Evolutionary conservation across 1,140 invertebrate genomes (phyloP), one percentile per base, ranked within the genome.

Genomic region (Papilio dardanus): DNA sequence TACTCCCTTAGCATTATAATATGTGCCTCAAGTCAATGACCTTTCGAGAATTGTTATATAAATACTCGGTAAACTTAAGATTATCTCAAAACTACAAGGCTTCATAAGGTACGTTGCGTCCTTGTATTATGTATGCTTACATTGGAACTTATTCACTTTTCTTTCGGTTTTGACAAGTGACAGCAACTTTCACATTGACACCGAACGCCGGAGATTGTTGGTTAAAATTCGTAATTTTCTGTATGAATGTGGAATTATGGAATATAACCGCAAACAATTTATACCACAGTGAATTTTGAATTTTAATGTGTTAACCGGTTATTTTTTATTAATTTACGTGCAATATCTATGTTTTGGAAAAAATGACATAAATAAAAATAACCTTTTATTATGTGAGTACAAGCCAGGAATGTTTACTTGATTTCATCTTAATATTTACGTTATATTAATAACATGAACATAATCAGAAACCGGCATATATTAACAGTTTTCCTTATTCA

Each of bases 111-210:
- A 7, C 33, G 3, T 33, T 33, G 2, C n/a, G n/a, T n/a, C n/a
- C n/a, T 7, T 37, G 1, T 1, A 10, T 37, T 37, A 8, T 37
- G 35, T 3, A 37, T 37, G 35, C 35, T 37, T 37, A 37, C 12
- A 37, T 37, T 37, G 7, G 7, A 37, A 3, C 33, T 33, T 33
- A n/a, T n/a, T n/a, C n/a, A n/a, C n/a, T n/a, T n/a, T n/a, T n/a
- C n/a, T n/a, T n/a, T n/a, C n/a, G n/a, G n/a, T n/a, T n/a, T n/a
- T n/a, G n/a, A n/a, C n/a, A n/a, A n/a, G n/a, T n/a, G n/a, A n/a
- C n/a, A n/a, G n/a, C n/a, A n/a, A 46, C 42, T n/a, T 46, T 46
- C 14, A 46, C 42, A 46, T 46, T 46, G 42, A 46, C n/a, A 46
- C 16, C 4, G 0, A n/a, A 46, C 16, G 16, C 7, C n/a, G 3